Percentiles rank a stretch among this genome's conserved stretches.
Conservation (phyloP, 2,888 invertebrate species). For the Auanema freiburgensis region DNA sequence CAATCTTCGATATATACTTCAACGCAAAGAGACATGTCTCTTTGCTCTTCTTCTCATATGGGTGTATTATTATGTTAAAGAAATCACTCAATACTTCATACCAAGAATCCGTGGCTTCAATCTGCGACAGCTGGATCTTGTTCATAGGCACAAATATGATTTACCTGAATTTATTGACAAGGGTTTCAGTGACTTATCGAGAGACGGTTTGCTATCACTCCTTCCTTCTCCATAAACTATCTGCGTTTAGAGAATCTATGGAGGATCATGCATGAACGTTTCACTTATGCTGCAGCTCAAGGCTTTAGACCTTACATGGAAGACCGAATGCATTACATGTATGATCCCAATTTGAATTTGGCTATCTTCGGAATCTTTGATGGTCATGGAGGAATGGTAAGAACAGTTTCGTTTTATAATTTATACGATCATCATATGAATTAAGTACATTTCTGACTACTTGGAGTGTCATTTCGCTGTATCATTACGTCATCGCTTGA, state of each 20-base stretch:
- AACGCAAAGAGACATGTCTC: too few relatives aligned
- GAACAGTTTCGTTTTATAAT: neutral
- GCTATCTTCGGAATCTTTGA: constrained; percentile 55
- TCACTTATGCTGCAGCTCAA: constrained; percentile 41
- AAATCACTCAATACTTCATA: too few relatives aligned
- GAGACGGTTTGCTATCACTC: constrained; percentile 23
- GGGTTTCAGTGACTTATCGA: constrained; percentile 31
- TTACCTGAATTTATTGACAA: constrained; percentile 39
- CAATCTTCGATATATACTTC: too few relatives aligned
- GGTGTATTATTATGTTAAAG: too few relatives aligned
- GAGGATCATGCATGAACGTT: constrained; percentile 36
- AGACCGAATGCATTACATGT: constrained; percentile 48
- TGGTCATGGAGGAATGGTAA: constrained; percentile 56
- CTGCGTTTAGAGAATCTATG: constrained; percentile 21
- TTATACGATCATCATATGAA: neutral
- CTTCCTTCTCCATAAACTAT: neutral
- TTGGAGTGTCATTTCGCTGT: constrained; percentile 41
- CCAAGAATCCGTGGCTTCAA: too few relatives aligned
- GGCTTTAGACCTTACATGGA: constrained; percentile 45
- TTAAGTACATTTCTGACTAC: constrained; percentile 48
- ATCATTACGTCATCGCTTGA: constrained; percentile 32
- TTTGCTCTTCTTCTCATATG: too few relatives aligned
- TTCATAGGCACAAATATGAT: too few relatives aligned
- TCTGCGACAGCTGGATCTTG: too few relatives aligned
- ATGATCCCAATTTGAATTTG: constrained; percentile 42